phyloP scores from a whole-genome alignment of 2,113 vertebrate genomes.

The Andinoacara biseriatus region DNA sequence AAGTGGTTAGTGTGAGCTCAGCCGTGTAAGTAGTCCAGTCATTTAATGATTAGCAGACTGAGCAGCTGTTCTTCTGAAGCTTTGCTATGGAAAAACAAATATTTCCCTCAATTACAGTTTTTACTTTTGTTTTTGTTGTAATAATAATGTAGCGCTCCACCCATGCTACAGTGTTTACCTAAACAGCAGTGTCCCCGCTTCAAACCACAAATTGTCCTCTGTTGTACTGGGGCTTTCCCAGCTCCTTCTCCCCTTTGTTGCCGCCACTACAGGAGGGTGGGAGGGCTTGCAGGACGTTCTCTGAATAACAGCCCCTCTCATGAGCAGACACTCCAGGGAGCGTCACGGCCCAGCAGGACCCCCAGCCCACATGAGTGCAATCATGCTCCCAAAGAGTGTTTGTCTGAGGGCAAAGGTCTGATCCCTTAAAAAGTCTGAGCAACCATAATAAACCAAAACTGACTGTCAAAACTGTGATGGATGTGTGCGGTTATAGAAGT shows the following conservation, averaged over 20 bases:
- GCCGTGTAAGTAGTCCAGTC: conserved; percentile 15
- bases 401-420: conserved; percentile 61
- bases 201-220: conserved; percentile 46
- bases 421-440: conserved; percentile 41
- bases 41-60: conserved; percentile 34
- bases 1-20: conserved; percentile 51
- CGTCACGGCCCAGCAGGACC: conserved; percentile 44
- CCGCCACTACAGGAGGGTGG: conserved; percentile 49
- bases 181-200: conserved; percentile 45
- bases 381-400: conserved; percentile 59
- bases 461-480: conserved; percentile 36
- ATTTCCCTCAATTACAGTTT: conserved; percentile 47
- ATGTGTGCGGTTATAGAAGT: conserved; percentile 6
- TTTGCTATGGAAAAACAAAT: conserved; percentile 34
- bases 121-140: conserved; percentile 28
- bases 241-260: conserved; percentile 14
- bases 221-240: conserved; percentile 51
- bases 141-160: conserved; percentile 6
- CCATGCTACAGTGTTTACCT: conserved; percentile 44
- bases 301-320: conserved; percentile 60
- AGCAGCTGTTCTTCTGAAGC: conserved; percentile 7
- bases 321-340: conserved; percentile 63
- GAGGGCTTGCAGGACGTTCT: conserved; percentile 45
- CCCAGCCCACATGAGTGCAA: conserved; percentile 49
- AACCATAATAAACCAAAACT: conserved; percentile 54